These are phyloP conservation scores for Caenorhabditis macrosperma DNA, from an alignment of 2,888 invertebrate genomes.

Conservation along the genomic window DNA sequence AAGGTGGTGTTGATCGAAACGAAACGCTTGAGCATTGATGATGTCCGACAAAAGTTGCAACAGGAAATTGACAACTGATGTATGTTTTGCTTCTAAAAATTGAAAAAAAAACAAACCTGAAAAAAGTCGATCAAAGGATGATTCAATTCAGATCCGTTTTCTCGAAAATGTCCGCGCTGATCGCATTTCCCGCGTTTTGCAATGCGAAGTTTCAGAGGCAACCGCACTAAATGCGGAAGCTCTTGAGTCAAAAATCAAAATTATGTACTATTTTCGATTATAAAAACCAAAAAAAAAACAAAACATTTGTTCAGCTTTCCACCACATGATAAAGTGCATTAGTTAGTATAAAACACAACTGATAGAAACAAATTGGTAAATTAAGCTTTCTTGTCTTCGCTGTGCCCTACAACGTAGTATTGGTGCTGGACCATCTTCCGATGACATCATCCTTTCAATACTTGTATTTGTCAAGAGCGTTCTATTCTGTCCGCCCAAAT, in stretches of 20 bases:
- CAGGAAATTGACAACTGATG: constrained; percentile 42
- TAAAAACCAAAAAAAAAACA: background rate
- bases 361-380: too few relatives aligned
- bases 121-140: too few relatives aligned
- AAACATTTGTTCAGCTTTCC: background rate
- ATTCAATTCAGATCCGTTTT: too few relatives aligned
- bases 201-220: too few relatives aligned
- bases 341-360: background rate
- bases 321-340: background rate
- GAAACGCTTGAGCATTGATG: constrained; percentile 60
- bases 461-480: background rate
- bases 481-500: background rate
- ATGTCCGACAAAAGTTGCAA: constrained; percentile 62
- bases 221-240: too few relatives aligned
- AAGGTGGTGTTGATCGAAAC: constrained; percentile 71
- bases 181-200: too few relatives aligned
- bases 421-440: too few relatives aligned
- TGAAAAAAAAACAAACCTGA: background rate
- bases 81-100: background rate
- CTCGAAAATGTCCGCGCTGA: too few relatives aligned
- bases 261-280: background rate
- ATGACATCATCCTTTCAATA: background rate
- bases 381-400: background rate
- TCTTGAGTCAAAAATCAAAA: background rate
- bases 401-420: background rate